Percentiles rank a stretch among this genome's conserved stretches.
These are phyloP conservation scores for Eueides isabella DNA, from an alignment of 1,140 invertebrate genomes.

Conservation along the genomic window DNA sequence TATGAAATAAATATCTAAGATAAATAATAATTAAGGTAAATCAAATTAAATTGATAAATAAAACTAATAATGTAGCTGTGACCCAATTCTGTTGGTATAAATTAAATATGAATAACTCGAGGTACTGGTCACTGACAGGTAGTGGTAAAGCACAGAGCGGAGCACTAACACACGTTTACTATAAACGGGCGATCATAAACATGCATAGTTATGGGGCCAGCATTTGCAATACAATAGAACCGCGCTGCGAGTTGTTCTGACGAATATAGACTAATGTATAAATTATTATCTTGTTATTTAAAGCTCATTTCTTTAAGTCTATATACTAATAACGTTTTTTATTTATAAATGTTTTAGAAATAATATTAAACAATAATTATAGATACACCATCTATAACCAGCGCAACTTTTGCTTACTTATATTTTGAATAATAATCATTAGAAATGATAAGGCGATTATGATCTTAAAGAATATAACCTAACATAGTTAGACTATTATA, in stretches of 20 bases:
- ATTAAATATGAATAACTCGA: background rate
- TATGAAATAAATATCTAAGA: background rate
- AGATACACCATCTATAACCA: too few species aligned
- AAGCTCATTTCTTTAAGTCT: background rate
- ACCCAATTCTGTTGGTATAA: background rate
- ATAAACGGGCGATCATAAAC: conserved; percentile 5
- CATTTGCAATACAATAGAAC: conserved; percentile 15
- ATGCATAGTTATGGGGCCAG: conserved; percentile 14
- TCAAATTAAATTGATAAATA: background rate
- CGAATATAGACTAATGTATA: conserved; percentile 16
- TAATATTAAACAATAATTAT: too few species aligned
- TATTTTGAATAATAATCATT: too few species aligned
- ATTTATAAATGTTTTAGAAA: too few species aligned
- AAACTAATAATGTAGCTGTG: background rate
- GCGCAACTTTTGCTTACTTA: too few species aligned
- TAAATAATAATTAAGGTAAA: background rate
- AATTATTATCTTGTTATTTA: conserved; percentile 18
- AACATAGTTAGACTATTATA: too few species aligned
- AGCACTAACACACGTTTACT: conserved; percentile 5
- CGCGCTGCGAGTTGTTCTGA: conserved; percentile 10
- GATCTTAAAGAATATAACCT: too few species aligned
- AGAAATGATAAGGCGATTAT: too few species aligned
- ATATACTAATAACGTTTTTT: background rate
- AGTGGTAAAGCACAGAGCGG: background rate
- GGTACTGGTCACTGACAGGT: background rate